Percentiles rank a stretch among this genome's conserved stretches.
Conservation (phyloP, 2,888 invertebrate species). For the Tryphoninae sp. region DNA sequence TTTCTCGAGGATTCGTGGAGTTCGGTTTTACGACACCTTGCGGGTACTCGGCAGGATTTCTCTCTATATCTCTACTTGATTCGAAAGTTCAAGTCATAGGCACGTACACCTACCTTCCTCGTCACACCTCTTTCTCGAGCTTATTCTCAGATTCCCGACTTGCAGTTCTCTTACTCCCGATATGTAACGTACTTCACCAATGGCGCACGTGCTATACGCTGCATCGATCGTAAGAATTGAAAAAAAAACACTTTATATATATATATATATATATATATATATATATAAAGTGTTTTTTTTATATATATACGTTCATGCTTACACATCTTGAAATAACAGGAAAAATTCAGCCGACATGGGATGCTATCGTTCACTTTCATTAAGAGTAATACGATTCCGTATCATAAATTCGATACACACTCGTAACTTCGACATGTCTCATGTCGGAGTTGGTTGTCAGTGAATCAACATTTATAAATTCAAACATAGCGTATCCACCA, state of each 20-base stretch:
- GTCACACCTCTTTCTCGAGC: not conserved
- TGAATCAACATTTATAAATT: too few relatives aligned
- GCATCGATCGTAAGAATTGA: not conserved
- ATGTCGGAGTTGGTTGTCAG: too few relatives aligned
- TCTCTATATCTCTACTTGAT: not conserved
- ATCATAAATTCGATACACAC: not conserved
- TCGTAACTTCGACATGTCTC: not conserved
- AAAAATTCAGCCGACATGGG: not conserved
- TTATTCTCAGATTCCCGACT: not conserved
- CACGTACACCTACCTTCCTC: not conserved
- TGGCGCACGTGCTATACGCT: not conserved
- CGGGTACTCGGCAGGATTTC: conserved; percentile 8
- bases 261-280: not conserved
- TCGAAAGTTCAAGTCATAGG: not conserved
- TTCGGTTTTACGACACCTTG: conserved; percentile 51
- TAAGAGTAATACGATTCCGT: not conserved
- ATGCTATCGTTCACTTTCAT: not conserved
- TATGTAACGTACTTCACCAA: not conserved
- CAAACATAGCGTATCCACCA: too few relatives aligned
- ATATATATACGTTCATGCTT: not conserved
- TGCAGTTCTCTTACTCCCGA: not conserved
- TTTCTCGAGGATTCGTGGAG: conserved; percentile 22
- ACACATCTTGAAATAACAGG: too few relatives aligned
- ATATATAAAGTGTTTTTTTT: too few relatives aligned
- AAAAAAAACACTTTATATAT: not conserved